A percentile compares a stretch with the other conserved stretches of the same genome.
These are phyloP conservation scores for Tryphoninae sp. DNA, from an alignment of 2,888 invertebrate genomes.

Conservation along the genomic window DNA sequence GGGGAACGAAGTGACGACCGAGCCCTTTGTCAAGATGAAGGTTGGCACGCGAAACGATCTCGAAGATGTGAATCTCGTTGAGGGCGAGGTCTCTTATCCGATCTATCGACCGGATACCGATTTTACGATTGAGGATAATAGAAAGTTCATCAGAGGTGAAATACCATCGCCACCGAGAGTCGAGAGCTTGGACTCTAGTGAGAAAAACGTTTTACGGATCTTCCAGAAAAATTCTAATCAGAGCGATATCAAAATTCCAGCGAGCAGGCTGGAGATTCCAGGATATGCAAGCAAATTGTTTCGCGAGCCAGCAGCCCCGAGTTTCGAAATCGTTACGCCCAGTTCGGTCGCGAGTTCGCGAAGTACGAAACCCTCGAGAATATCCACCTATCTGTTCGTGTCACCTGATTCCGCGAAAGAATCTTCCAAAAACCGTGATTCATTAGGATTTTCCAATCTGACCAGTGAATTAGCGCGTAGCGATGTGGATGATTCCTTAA, in stretches of 20 bases:
- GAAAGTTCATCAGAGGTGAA: constrained; percentile 26
- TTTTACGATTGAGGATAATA: constrained; percentile 51
- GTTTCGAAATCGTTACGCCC: constrained; percentile 33
- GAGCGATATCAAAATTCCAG: neutral
- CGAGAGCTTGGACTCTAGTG: constrained; percentile 28
- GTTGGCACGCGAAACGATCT: constrained; percentile 11
- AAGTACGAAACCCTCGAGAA: constrained; percentile 34
- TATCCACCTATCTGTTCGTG: constrained; percentile 63
- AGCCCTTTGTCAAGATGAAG: constrained; percentile 5
- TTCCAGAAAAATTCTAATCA: neutral
- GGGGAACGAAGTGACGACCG: neutral
- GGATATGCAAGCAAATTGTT: constrained; percentile 27
- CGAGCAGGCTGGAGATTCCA: constrained; percentile 34
- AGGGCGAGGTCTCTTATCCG: constrained; percentile 52
- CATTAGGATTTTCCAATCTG: constrained; percentile 3
- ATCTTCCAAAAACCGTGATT: neutral
- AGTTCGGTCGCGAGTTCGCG: constrained; percentile 9
- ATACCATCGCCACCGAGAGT: constrained; percentile 24
- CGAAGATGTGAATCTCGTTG: neutral
- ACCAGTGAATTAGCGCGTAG: constrained; percentile 21
- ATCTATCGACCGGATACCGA: constrained; percentile 58
- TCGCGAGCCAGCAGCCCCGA: constrained; percentile 13
- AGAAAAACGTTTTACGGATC: neutral
- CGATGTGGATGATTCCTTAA: constrained; percentile 10
- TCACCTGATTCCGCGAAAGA: constrained; percentile 40